Conservation (phyloP, 2,797 vertebrate species). For the Varecia variegata region DNA sequence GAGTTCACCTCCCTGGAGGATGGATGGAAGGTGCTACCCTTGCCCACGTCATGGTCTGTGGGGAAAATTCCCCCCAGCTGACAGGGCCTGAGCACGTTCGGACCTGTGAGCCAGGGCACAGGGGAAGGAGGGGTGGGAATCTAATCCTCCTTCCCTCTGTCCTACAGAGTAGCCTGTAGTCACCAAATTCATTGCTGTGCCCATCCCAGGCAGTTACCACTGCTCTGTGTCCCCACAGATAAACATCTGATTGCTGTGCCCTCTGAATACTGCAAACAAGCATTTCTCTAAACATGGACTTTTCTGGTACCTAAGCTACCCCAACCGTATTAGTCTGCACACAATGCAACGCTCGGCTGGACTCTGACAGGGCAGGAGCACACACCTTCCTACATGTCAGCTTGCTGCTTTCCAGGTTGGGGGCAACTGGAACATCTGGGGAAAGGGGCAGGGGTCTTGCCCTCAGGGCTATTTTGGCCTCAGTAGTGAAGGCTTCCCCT, state of each 20-base stretch:
- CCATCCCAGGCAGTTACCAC: neutral
- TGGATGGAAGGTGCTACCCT: neutral
- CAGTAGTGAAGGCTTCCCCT: neutral
- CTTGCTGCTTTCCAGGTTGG: neutral
- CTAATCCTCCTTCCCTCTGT: neutral
- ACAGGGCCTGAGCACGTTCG: neutral
- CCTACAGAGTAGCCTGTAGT: neutral
- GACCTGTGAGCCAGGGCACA: neutral
- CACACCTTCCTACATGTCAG: neutral
- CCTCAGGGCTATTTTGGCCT: neutral
- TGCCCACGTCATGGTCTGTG: neutral
- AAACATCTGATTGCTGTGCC: neutral
- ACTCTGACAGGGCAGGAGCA: neutral
- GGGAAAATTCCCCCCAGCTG: neutral
- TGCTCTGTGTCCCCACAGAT: neutral
- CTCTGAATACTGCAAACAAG: neutral
- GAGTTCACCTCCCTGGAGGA: neutral
- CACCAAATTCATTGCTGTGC: neutral
- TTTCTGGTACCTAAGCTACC: neutral
- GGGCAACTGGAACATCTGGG: neutral
- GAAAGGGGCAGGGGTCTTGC: neutral
- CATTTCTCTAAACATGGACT: neutral
- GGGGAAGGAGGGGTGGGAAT: neutral
- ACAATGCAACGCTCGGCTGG: neutral
- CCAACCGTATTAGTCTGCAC: neutral